Evolutionary conservation across 2,888 invertebrate genomes (phyloP), one percentile per base, ranked within the genome.

Genomic region (Tiliacea aurago): DNA sequence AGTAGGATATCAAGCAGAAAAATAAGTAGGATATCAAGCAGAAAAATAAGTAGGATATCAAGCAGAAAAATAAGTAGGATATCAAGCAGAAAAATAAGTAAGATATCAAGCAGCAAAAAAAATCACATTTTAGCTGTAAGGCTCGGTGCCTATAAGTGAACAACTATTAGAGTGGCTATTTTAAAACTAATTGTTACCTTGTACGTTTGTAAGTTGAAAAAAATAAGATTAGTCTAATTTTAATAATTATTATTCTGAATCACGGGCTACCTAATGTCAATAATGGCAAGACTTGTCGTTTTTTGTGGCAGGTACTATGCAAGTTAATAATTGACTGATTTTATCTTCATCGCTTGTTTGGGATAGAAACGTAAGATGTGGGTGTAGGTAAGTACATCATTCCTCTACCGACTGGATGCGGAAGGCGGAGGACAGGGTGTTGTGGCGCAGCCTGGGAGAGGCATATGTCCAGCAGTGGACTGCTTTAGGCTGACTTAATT

Each of bases 321-420:
- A 23, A 47, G 2, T 49, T 55, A 55, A 63, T 62, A 59, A 49
- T 56, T 43, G 63, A 33, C 55, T 43, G 55, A 74, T 75, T 18
- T 43, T 75, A 75, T 63, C 75, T 49, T 33, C 45, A 33, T 47
- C 15, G 18, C n/a, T 63, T 41, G n/a, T 15, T 33, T 33, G 4
- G n/a, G 6, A 70, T 62, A 55, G 28, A 55, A 28, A 37, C 28
- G 45, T 53, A 13, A 45, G 72, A 49, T 71, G n/a, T 47, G 23
- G 33, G 33, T 37, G 23, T 56, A 37, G n/a, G 45, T 20, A 1
- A 0, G 43, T 45, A 47, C 43, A 62, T 33, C 5, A 3, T 33
- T 45, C 20, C 33, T 28, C 61, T n/a, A n/a, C n/a, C n/a, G n/a
- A n/a, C n/a, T n/a, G n/a, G n/a, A n/a, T n/a, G n/a, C n/a, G n/a